A percentile compares a stretch with the other conserved stretches of the same genome.
These are phyloP conservation scores for Hyperoodon ampullatus DNA, from an alignment of 2,113 vertebrate species.

Conservation along the genomic window DNA sequence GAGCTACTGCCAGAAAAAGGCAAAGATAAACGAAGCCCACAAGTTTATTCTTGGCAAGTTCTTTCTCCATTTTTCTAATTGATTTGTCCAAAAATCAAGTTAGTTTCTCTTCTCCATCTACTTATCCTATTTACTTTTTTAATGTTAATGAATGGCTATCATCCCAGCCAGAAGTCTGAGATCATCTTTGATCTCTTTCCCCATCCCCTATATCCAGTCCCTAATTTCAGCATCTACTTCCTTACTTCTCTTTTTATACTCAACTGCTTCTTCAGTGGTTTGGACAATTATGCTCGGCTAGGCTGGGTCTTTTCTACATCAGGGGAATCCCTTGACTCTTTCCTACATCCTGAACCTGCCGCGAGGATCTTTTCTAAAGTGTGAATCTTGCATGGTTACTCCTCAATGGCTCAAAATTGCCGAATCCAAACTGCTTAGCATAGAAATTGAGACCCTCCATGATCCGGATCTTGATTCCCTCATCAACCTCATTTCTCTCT, in stretches of 20 bases:
- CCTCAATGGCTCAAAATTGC: neutral
- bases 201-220: rapidly evolving
- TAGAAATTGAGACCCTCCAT: constrained; percentile 18
- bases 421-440: neutral
- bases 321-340: neutral
- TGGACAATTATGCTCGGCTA: rapidly evolving
- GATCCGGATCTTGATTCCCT: neutral
- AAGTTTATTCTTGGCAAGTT: neutral
- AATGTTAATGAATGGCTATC: neutral
- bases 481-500: neutral
- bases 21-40: neutral
- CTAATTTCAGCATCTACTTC: rapidly evolving
- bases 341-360: neutral
- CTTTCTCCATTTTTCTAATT: neutral
- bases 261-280: rapidly evolving
- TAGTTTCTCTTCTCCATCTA: neutral
- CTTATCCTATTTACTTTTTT: neutral
- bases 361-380: neutral
- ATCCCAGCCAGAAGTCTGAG: neutral
- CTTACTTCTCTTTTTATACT: rapidly evolving
- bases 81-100: neutral
- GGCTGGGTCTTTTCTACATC: neutral
- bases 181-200: neutral
- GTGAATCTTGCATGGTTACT: neutral
- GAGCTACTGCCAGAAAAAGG: too few relatives aligned